Conservation (phyloP, 2,797 vertebrate species). For the Phrynocephalus forsythii region DNA sequence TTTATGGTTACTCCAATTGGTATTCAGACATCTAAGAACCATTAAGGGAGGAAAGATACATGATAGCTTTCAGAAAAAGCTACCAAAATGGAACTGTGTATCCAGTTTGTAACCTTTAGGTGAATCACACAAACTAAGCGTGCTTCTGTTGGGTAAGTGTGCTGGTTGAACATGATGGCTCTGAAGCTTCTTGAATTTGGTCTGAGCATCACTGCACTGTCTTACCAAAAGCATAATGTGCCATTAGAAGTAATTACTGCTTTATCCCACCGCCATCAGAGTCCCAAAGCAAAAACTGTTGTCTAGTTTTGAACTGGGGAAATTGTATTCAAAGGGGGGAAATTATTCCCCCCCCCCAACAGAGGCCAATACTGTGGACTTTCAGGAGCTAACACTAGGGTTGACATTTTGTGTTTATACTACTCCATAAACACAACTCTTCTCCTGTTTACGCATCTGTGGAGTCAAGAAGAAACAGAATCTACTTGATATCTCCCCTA, state of each 20-base stretch:
- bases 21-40: not conserved
- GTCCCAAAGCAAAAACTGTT: not conserved
- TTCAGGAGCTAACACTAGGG: not conserved
- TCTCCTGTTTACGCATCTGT: not conserved
- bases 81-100: not conserved
- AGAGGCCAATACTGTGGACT: not conserved
- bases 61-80: not conserved
- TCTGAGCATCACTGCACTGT: not conserved
- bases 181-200: not conserved
- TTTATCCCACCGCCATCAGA: not conserved
- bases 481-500: not conserved
- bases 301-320: not conserved
- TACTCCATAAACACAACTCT: not conserved
- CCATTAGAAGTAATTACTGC: not conserved
- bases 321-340: not conserved
- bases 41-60: not conserved
- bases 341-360: too few relatives aligned
- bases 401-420: not conserved
- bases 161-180: not conserved
- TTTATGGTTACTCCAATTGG: not conserved
- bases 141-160: not conserved
- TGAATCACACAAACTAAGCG: not conserved
- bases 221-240: not conserved
- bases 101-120: not conserved
- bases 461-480: not conserved